phyloP scores from a whole-genome alignment of 2,797 vertebrate genomes.

The Diceros bicornis region DNA sequence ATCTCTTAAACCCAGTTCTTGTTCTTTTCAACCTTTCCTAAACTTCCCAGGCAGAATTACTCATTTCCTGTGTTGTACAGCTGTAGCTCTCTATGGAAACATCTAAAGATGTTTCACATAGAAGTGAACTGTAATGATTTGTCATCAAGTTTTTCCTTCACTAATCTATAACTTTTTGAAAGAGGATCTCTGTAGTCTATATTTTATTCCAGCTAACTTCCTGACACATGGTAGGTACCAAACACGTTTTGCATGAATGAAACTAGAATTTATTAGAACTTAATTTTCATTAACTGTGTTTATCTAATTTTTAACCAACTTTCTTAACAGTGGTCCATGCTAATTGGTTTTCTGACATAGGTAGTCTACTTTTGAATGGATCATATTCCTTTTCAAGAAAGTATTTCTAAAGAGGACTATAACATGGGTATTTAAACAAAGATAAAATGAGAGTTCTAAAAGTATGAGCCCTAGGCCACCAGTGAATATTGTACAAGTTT shows the following conservation, averaged over 20 bases:
- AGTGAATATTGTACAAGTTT: slow-evolving; percentile 62
- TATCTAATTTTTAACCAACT: slow-evolving; percentile 57
- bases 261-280: background rate
- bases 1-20: background rate
- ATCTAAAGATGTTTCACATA: background rate
- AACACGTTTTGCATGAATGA: slow-evolving; percentile 21
- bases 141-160: slow-evolving; percentile 1
- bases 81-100: background rate
- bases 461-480: slow-evolving; percentile 60
- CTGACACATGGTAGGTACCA: background rate
- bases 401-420: slow-evolving; percentile 43
- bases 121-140: background rate
- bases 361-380: background rate
- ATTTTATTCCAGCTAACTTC: background rate
- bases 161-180: background rate
- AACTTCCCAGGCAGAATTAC: background rate
- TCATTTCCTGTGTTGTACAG: background rate
- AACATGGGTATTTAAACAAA: slow-evolving; percentile 76
- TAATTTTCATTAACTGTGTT: slow-evolving; percentile 35
- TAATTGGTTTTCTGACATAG: slow-evolving; percentile 24
- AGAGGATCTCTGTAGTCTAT: background rate
- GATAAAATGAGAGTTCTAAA: slow-evolving; percentile 74
- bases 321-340: background rate
- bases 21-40: slow-evolving; percentile 15
- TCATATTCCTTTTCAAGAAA: background rate